These are phyloP conservation scores for Zaprionus tsacasi DNA, from an alignment of 1,140 invertebrate species.

Conservation along the genomic window DNA sequence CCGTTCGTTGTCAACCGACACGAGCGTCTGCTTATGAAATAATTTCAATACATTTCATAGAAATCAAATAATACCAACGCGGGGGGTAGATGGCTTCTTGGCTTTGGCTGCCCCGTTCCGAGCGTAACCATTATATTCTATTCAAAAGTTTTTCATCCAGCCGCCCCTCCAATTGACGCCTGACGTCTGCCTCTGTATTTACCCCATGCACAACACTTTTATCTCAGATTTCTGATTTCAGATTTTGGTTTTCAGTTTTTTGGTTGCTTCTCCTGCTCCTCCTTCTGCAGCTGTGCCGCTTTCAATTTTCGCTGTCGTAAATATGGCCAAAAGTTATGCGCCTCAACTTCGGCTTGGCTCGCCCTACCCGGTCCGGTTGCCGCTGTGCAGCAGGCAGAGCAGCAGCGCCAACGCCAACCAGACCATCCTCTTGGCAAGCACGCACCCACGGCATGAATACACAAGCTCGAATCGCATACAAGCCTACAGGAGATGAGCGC, in stretches of 20 bases:
- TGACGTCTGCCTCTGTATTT: conserved; percentile 8
- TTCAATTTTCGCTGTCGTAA: conserved; percentile 53
- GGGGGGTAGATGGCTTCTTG: background rate
- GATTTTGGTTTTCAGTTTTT: conserved; percentile 20
- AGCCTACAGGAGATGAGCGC: background rate
- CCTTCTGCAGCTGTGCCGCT: conserved; percentile 35
- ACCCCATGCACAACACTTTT: conserved; percentile 45
- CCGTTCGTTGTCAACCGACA: conserved; percentile 15
- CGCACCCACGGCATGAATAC: conserved; percentile 18
- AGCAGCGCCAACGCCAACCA: background rate
- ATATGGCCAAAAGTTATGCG: conserved; percentile 67
- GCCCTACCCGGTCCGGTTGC: conserved; percentile 4
- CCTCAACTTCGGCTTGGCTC: conserved; percentile 44
- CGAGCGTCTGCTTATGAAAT: conserved; percentile 37
- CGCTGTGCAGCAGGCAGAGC: background rate
- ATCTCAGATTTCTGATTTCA: conserved; percentile 43
- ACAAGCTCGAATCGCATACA: conserved; percentile 43
- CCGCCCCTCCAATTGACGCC: background rate
- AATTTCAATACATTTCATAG: conserved; percentile 43
- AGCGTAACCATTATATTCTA: conserved; percentile 37
- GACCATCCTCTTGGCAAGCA: background rate
- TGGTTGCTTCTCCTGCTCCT: too few species aligned
- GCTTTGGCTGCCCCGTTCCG: background rate
- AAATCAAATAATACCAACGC: conserved; percentile 21
- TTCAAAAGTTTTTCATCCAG: conserved; percentile 42